A percentile compares a stretch with the other conserved stretches of the same genome.
Evolutionary conservation across 2,888 invertebrate genomes (phyloP).

Genomic region (Abrostola tripartita): DNA sequence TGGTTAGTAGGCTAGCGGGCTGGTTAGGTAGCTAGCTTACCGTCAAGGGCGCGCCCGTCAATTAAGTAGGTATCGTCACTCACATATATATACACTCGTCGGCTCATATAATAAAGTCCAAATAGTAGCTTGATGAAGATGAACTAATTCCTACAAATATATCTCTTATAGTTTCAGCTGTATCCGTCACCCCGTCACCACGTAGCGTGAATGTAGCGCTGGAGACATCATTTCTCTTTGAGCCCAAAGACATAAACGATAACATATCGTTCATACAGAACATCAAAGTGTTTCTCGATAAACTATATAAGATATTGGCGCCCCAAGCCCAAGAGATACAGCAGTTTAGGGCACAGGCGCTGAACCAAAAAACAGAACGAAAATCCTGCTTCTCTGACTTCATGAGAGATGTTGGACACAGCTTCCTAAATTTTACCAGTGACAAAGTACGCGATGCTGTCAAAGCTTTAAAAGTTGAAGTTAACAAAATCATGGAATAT

Average conservation of each 20-base stretch:
- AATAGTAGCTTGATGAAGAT: neutral
- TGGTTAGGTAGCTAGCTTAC: too few species aligned
- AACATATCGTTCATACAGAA: conserved; percentile 24
- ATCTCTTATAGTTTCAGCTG: conserved; percentile 16
- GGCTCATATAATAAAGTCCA: neutral
- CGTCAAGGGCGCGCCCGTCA: too few species aligned
- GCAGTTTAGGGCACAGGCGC: conserved; percentile 1
- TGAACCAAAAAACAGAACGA: neutral
- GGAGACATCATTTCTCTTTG: conserved; percentile 47
- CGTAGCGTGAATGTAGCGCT: conserved; percentile 45
- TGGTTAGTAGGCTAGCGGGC: too few species aligned
- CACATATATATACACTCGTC: too few species aligned
- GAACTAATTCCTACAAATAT: neutral
- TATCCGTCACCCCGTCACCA: neutral
- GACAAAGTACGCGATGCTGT: neutral
- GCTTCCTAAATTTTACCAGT: neutral
- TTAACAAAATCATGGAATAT: neutral
- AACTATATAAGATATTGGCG: conserved; percentile 17
- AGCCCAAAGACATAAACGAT: conserved; percentile 29
- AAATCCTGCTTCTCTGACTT: neutral
- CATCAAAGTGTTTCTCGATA: conserved; percentile 32
- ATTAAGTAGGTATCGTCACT: too few species aligned
- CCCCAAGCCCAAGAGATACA: neutral
- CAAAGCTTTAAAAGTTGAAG: conserved; percentile 1
- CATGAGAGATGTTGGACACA: neutral